Evolutionary conservation across 2,797 vertebrate genomes (phyloP).

Genomic region (Darevskia nairensis): DNA sequence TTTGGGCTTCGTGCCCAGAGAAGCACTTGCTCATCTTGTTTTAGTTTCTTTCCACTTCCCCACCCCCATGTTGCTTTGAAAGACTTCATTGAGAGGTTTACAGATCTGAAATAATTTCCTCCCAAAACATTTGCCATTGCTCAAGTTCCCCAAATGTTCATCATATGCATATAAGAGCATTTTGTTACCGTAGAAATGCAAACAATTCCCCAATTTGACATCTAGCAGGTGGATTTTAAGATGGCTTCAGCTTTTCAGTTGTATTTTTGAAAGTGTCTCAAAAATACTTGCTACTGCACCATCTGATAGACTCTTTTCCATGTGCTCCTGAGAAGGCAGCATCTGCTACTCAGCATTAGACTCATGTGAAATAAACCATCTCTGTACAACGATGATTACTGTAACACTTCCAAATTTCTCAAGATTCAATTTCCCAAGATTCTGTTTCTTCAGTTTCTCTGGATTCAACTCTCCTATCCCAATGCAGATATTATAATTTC

Average conservation of each 20-base stretch:
- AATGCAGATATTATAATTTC: background rate
- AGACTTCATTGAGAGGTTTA: constrained; percentile 1
- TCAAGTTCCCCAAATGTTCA: constrained; percentile 45
- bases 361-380: constrained; percentile 50
- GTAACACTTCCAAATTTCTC: constrained; percentile 26
- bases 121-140: constrained; percentile 19
- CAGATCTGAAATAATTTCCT: constrained; percentile 3
- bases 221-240: constrained; percentile 54
- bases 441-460: background rate
- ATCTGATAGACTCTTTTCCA: constrained; percentile 64
- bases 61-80: constrained; percentile 29
- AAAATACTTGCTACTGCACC: constrained; percentile 53
- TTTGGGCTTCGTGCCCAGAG: background rate
- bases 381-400: constrained; percentile 28
- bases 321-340: constrained; percentile 39
- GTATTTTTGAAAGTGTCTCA: constrained; percentile 63
- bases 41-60: background rate
- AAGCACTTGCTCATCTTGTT: background rate
- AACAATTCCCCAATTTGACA: constrained; percentile 38
- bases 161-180: constrained; percentile 41
- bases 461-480: background rate
- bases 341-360: constrained; percentile 55
- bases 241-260: constrained; percentile 51
- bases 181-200: constrained; percentile 49
- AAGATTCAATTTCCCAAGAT: constrained; percentile 31